Evolutionary conservation across 2,113 vertebrate species (phyloP).

Genomic region (Dolichotis patagonum): DNA sequence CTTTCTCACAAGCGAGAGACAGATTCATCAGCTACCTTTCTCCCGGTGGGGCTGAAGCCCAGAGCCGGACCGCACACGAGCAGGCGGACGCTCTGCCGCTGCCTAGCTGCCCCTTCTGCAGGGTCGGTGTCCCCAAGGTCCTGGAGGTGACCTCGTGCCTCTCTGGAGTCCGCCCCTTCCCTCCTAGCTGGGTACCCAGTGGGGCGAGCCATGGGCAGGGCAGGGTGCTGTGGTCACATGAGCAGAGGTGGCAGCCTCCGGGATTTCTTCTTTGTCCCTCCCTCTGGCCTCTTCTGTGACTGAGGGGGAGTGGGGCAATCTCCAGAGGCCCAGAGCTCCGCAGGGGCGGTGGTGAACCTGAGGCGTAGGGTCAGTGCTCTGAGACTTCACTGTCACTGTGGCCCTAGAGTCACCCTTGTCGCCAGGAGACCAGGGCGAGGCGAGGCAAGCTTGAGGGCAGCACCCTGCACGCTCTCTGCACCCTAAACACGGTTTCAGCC

Average conservation of each 20-base stretch:
- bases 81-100: no score
- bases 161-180: background rate
- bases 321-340: background rate
- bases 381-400: background rate
- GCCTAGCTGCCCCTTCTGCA: background rate
- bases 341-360: no score
- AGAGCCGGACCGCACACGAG: background rate
- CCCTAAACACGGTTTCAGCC: background rate
- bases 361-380: background rate
- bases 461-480: background rate
- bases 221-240: fast-evolving
- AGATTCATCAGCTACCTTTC: background rate
- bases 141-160: background rate
- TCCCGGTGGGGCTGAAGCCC: background rate
- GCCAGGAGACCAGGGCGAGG: background rate
- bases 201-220: fast-evolving
- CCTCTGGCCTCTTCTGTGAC: background rate
- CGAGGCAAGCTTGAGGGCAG: background rate
- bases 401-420: no score
- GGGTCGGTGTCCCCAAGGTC: no score
- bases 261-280: background rate
- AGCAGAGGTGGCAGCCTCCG: no score
- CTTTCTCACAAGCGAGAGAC: background rate
- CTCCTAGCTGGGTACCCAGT: no score
- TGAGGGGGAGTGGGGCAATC: background rate